Percentiles rank a stretch among this genome's conserved stretches.
These are phyloP conservation scores for Laodelphax striatellus DNA, from an alignment of 1,140 invertebrate species.

Conservation along the genomic window DNA sequence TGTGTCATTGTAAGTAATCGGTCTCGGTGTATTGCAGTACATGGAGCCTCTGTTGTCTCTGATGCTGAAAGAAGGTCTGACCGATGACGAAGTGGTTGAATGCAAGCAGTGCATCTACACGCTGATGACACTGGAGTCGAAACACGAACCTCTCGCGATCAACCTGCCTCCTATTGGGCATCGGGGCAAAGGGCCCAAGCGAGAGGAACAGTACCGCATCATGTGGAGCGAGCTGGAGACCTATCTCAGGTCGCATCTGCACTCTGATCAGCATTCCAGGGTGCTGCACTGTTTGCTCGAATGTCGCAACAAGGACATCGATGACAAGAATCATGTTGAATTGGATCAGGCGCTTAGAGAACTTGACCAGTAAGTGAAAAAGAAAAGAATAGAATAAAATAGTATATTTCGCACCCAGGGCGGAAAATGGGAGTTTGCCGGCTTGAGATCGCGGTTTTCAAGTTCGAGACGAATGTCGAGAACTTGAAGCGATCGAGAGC, in stretches of 20 bases:
- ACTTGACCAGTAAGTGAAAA: slow-evolving; percentile 38
- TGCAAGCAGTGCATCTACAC: slow-evolving; percentile 80
- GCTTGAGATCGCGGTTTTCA: too few relatives aligned
- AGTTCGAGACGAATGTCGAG: too few relatives aligned
- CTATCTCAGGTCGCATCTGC: slow-evolving; percentile 60
- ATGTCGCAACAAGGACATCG: slow-evolving; percentile 47
- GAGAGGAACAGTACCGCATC: slow-evolving; percentile 80
- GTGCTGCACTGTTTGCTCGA: slow-evolving; percentile 77
- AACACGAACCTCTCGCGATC: slow-evolving; percentile 67
- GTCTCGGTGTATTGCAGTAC: slow-evolving; percentile 46
- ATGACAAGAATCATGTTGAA: slow-evolving; percentile 51
- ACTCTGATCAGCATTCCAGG: slow-evolving; percentile 52
- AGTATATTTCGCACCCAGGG: too few relatives aligned
- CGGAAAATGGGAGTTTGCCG: too few relatives aligned
- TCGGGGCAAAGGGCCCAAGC: slow-evolving; percentile 35
- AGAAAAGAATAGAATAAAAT: too few relatives aligned
- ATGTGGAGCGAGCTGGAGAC: slow-evolving; percentile 84
- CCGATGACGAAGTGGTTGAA: slow-evolving; percentile 72
- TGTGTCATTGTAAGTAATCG: too few relatives aligned
- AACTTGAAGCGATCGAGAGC: too few relatives aligned
- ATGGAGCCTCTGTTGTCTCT: slow-evolving; percentile 68
- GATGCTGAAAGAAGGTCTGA: slow-evolving; percentile 71
- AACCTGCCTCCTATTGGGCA: slow-evolving; percentile 34
- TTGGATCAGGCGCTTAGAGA: slow-evolving; percentile 45
- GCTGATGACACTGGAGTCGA: slow-evolving; percentile 68